A percentile compares a stretch with the other conserved stretches of the same genome.
Conservation (phyloP, 2,797 vertebrate genomes). For the Rhinophrynus dorsalis region DNA sequence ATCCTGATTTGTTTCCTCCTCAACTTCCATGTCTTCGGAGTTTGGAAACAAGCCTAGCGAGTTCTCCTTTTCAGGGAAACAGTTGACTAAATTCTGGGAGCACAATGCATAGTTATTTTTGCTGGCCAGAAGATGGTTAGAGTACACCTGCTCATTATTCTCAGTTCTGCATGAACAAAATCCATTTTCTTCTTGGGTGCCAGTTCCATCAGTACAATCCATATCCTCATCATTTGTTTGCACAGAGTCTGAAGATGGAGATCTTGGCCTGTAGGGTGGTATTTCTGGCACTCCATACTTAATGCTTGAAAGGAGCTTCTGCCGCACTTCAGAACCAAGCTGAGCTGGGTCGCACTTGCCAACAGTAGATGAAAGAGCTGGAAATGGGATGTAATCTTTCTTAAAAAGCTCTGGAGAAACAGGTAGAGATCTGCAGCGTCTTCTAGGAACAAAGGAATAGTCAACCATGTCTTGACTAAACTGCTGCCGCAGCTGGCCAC, state of each 20-base stretch:
- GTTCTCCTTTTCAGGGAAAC: constrained; percentile 45
- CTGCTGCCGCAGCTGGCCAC: constrained; percentile 53
- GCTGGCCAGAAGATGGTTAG: constrained; percentile 40
- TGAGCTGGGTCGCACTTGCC: constrained; percentile 68
- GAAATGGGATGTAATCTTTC: constrained; percentile 71
- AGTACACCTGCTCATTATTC: constrained; percentile 4
- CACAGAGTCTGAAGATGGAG: constrained; percentile 51
- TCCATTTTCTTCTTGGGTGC: constrained; percentile 68
- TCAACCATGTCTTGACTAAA: constrained; percentile 69
- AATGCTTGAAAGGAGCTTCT: constrained; percentile 70
- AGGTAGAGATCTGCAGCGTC: constrained; percentile 87
- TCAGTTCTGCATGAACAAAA: constrained; percentile 55
- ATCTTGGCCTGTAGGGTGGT: constrained; percentile 80
- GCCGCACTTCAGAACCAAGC: constrained; percentile 68
- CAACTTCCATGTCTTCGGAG: constrained; percentile 78
- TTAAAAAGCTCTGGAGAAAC: constrained; percentile 82
- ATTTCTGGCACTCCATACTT: constrained; percentile 88
- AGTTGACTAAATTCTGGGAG: constrained; percentile 47
- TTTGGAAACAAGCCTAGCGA: constrained; percentile 41
- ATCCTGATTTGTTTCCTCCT: constrained; percentile 64
- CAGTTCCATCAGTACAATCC: constrained; percentile 83
- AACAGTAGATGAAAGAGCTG: constrained; percentile 57
- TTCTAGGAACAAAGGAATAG: constrained; percentile 68
- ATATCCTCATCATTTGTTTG: constrained; percentile 73
- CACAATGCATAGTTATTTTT: constrained; percentile 37